These are phyloP conservation scores for Phyto melanocephala DNA, from an alignment of 2,888 invertebrate species.

Conservation along the genomic window DNA sequence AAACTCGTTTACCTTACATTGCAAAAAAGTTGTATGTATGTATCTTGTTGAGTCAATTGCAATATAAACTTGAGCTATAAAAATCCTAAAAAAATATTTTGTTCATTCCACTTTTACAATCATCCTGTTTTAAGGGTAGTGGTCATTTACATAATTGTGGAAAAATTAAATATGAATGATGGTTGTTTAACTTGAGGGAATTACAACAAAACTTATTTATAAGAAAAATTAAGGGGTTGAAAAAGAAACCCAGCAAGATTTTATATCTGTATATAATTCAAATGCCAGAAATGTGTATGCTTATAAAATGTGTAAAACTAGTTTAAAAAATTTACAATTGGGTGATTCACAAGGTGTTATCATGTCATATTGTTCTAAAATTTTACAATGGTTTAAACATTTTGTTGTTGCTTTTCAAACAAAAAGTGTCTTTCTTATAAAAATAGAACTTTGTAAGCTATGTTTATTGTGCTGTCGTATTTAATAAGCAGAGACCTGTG, in stretches of 20 bases:
- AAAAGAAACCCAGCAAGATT: background rate
- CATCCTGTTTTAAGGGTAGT: background rate
- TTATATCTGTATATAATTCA: too few relatives aligned
- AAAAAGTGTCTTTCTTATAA: too few relatives aligned
- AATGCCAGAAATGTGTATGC: too few relatives aligned
- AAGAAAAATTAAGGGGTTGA: background rate
- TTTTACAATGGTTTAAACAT: too few relatives aligned
- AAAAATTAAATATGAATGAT: slow-evolving; percentile 6
- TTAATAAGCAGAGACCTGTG: too few relatives aligned
- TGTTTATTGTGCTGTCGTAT: too few relatives aligned
- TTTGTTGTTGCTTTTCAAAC: too few relatives aligned
- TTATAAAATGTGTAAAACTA: too few relatives aligned
- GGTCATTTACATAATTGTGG: slow-evolving; percentile 19
- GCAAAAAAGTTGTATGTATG: background rate
- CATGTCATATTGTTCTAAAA: too few relatives aligned
- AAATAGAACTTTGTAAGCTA: too few relatives aligned
- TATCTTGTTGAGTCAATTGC: background rate
- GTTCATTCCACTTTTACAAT: background rate
- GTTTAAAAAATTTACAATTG: too few relatives aligned
- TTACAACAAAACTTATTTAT: background rate
- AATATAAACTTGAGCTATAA: background rate
- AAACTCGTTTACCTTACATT: background rate
- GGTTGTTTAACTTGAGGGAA: slow-evolving; percentile 5
- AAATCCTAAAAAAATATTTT: background rate
- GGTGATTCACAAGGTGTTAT: too few relatives aligned